Evolutionary conservation across 2,888 invertebrate species (phyloP).

Genomic region (Meiosimyza decipiens): DNA sequence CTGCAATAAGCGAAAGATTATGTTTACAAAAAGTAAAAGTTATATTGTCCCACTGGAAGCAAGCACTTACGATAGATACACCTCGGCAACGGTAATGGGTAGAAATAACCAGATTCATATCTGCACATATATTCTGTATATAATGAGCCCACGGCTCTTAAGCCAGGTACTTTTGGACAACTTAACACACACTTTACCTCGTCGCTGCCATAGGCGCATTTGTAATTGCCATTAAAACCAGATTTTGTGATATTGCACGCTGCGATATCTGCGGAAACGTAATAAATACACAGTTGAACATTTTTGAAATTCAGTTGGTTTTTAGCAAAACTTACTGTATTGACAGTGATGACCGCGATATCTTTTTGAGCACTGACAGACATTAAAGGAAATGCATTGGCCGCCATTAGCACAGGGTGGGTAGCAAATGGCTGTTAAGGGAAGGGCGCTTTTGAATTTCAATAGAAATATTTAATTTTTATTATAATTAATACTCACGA

Average conservation of each 20-base stretch:
- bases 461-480: no score
- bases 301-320: no score
- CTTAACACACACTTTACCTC: constrained; percentile 73
- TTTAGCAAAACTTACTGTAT: constrained; percentile 51
- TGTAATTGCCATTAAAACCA: constrained; percentile 81
- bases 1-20: constrained; percentile 42
- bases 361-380: constrained; percentile 81
- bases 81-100: constrained; percentile 78
- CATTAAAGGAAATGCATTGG: constrained; percentile 78
- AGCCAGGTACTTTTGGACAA: constrained; percentile 73
- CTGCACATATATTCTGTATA: constrained; percentile 74
- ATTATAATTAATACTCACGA: constrained; percentile 67
- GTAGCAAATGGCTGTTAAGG: constrained; percentile 69
- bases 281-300: background rate
- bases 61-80: constrained; percentile 74
- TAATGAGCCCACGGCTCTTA: constrained; percentile 73
- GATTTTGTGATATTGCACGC: constrained; percentile 68
- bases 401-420: constrained; percentile 86
- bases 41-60: background rate
- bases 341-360: constrained; percentile 68
- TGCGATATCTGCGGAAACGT: constrained; percentile 70
- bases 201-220: constrained; percentile 74
- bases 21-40: no score
- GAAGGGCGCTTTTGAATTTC: background rate
- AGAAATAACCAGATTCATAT: constrained; percentile 74